A percentile compares a stretch with the other conserved stretches of the same genome.
Evolutionary conservation across 2,888 invertebrate species (phyloP).

Genomic region (Oscheius sp.): DNA sequence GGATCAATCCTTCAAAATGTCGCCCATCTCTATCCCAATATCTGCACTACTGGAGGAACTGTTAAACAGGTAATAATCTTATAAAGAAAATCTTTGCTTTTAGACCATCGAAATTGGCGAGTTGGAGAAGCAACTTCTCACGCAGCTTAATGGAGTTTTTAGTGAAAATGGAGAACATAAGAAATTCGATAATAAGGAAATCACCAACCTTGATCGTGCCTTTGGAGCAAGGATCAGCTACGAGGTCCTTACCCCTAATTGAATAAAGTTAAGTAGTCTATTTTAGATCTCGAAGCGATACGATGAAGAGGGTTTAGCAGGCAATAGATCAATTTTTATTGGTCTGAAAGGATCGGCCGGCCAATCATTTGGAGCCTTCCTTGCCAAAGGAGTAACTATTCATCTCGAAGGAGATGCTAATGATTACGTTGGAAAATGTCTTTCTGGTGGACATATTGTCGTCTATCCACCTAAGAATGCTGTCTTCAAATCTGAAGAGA

Average conservation of each 20-base stretch:
- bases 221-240: conserved; percentile 94
- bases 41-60: conserved; percentile 87
- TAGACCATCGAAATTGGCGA: conserved; percentile 56
- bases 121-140: conserved; percentile 58
- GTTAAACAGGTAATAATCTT: conserved; percentile 81
- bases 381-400: conserved; percentile 87
- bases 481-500: conserved; percentile 86
- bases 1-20: conserved; percentile 87
- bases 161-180: conserved; percentile 52
- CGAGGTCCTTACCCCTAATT: conserved; percentile 74
- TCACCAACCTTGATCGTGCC: conserved; percentile 89
- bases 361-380: conserved; percentile 97
- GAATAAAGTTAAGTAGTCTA: conserved; percentile 3
- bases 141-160: conserved; percentile 55
- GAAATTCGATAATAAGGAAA: conserved; percentile 79
- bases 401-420: conserved; percentile 95
- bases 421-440: conserved; percentile 95
- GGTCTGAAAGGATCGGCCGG: conserved; percentile 90
- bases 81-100: conserved; percentile 52
- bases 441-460: conserved; percentile 91
- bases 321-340: conserved; percentile 78
- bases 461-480: conserved; percentile 87
- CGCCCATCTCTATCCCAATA: conserved; percentile 85
- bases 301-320: conserved; percentile 63
- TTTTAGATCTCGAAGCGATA: conserved; percentile 64